A percentile compares a stretch with the other conserved stretches of the same genome.
Evolutionary conservation across 92 coral and sea anemone genomes (phyloP).

Genomic region (Ricordea florida): DNA sequence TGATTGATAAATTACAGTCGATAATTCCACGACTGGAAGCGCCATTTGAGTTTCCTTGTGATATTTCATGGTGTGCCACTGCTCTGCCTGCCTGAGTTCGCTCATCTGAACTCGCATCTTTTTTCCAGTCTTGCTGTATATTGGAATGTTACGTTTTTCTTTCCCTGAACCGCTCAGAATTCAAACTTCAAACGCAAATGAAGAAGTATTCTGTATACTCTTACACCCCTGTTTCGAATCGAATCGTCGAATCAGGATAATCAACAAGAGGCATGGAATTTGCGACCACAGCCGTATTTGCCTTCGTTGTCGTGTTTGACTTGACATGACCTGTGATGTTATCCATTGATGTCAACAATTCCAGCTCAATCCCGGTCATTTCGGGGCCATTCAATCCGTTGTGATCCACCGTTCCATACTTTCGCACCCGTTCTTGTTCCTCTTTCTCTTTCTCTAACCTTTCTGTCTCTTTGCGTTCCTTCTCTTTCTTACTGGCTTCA

Average conservation of each 20-base stretch:
- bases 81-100: no score
- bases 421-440: slow-evolving; percentile 54
- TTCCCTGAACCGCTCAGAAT: slow-evolving; percentile 13
- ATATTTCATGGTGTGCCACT: no score
- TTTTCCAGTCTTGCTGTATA: no score
- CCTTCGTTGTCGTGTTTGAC: slow-evolving; percentile 43
- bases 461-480: slow-evolving; percentile 88
- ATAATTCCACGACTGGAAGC: background rate
- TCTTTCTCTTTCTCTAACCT: slow-evolving; percentile 68
- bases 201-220: background rate
- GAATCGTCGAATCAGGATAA: slow-evolving; percentile 62
- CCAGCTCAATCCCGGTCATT: slow-evolving; percentile 76
- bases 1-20: no score
- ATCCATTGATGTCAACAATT: slow-evolving; percentile 51
- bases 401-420: slow-evolving; percentile 78
- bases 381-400: slow-evolving; percentile 97
- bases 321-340: slow-evolving; percentile 15
- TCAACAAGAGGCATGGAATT: slow-evolving; percentile 79
- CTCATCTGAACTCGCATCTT: no score
- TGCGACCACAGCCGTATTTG: slow-evolving; percentile 83
- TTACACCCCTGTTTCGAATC: slow-evolving; percentile 88
- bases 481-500: slow-evolving; percentile 94
- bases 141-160: no score
- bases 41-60: background rate
- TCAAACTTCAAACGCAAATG: slow-evolving; percentile 14